Base-by-base conservation (phyloP, 1,140 invertebrate species). In the Diploscapter pachys region DNA sequence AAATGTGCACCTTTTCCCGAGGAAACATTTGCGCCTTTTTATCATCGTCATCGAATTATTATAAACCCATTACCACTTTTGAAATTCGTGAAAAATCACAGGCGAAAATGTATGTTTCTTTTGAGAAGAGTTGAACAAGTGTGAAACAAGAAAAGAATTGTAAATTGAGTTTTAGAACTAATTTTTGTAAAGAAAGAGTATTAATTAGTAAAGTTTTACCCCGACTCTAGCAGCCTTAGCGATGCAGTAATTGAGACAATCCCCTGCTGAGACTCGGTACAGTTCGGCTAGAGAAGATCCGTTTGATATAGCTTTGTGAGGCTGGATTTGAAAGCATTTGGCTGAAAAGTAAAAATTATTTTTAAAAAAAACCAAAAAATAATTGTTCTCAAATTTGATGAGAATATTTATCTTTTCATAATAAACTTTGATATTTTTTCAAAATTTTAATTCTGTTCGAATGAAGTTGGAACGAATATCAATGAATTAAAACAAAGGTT, bases 171-270 rank as follows among this genome's bases (percentile, higher is more conserved):
- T 31, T 31, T 31, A 31, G 31, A 31, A 31, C 31, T 31, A 31
- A 31, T 31, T 31, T 31, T 31, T 31, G 31, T 31, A 31, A 31
- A 1, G 31, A 31, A 31, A 31, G 31, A 13, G 4, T 49, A 61
- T 3, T 59, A n/a, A 52, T 3, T 4, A 67, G 56, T 8, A 4
- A 65, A 56, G 50, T 31, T 50, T 57, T 51, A 69, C 73, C 53
- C 73, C 73, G 50, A 66, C 61, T 11, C 59, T 51, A 6, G 73
- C 63, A 13, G 73, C 52, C 53, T 74, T 65, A 9, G 73, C 68
- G 5, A 74, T 69, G 63, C 73, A 74, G 48, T 74, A 74, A 13
- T 74, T 74, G 3, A 74, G 56, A 55, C 73, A 74, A 55, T 74
- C 73, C 11, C 63, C 63, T 0, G 66, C 61, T 50, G 73, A 56